These are phyloP conservation scores for Achatina immaculata DNA, from an alignment of 1,140 invertebrate species.

Conservation along the genomic window DNA sequence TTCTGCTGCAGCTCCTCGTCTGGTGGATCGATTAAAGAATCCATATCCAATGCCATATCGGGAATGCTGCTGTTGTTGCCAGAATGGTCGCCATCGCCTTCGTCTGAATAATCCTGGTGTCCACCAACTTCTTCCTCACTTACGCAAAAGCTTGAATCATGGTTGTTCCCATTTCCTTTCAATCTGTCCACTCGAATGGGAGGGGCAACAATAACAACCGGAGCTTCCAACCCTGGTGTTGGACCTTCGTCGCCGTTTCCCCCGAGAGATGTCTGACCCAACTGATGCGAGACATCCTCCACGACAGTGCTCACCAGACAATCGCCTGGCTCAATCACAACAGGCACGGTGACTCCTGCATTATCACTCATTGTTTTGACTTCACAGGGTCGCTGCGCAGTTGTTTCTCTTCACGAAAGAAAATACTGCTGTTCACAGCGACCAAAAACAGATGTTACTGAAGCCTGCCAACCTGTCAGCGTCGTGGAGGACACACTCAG, in stretches of 20 bases:
- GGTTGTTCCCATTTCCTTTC: conserved; percentile 47
- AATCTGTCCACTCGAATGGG: conserved; percentile 62
- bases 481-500: conserved; percentile 39
- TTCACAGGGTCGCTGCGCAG: conserved; percentile 39
- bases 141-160: conserved; percentile 52
- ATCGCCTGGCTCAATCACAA: conserved; percentile 34
- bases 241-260: conserved; percentile 52
- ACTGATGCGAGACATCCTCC: conserved; percentile 47
- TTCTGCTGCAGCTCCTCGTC: conserved; percentile 64
- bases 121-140: conserved; percentile 63
- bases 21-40: conserved; percentile 60
- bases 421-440: conserved; percentile 31
- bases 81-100: conserved; percentile 56
- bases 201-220: conserved; percentile 41
- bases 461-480: conserved; percentile 30
- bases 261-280: conserved; percentile 43
- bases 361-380: conserved; percentile 37
- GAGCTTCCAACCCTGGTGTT: conserved; percentile 48
- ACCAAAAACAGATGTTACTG: conserved; percentile 27
- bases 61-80: conserved; percentile 41
- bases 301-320: conserved; percentile 43
- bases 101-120: conserved; percentile 45
- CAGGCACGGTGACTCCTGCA: conserved; percentile 30
- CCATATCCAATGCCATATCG: conserved; percentile 29
- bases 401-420: conserved; percentile 37